Conservation (phyloP, 2,797 vertebrate species). For the Cyprinella venusta region DNA sequence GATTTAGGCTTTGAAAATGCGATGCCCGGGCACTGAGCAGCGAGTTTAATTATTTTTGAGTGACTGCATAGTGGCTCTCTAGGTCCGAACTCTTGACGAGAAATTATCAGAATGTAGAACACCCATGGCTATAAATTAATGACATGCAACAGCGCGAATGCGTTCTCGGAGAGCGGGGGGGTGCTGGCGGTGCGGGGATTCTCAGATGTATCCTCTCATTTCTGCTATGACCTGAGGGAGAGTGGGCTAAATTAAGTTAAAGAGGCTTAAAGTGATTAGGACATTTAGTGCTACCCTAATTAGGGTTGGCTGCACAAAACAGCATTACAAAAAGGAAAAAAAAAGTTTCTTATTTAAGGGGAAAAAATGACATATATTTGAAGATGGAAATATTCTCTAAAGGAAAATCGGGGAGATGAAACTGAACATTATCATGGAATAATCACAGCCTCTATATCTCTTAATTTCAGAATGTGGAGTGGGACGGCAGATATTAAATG, state of each 20-base stretch:
- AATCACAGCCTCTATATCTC: constrained; percentile 60
- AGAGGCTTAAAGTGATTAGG: constrained; percentile 69
- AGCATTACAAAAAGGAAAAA: constrained; percentile 43
- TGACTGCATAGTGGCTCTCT: constrained; percentile 76
- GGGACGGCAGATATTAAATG: constrained; percentile 11
- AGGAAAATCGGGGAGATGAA: constrained; percentile 62
- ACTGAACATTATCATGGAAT: constrained; percentile 66
- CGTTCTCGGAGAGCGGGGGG: constrained; percentile 56
- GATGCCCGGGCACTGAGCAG: constrained; percentile 70
- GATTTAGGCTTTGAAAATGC: constrained; percentile 73
- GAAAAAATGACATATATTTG: constrained; percentile 55
- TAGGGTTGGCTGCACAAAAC: constrained; percentile 61
- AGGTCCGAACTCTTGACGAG: constrained; percentile 72
- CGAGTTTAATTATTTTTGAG: constrained; percentile 78
- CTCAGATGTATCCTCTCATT: constrained; percentile 66
- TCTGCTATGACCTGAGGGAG: constrained; percentile 63
- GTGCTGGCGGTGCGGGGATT: constrained; percentile 55
- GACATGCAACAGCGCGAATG: constrained; percentile 70
- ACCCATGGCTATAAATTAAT: constrained; percentile 72
- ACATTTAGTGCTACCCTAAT: constrained; percentile 65
- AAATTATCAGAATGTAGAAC: constrained; percentile 73
- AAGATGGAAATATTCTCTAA: constrained; percentile 53
- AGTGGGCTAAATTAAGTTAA: constrained; percentile 67
- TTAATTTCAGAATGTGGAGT: constrained; percentile 32
- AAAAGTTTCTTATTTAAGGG: constrained; percentile 51